Percentiles rank a stretch among this genome's conserved stretches.
These are phyloP conservation scores for Epinephelus fuscoguttatus DNA, from an alignment of 2,113 vertebrate species.

Conservation along the genomic window DNA sequence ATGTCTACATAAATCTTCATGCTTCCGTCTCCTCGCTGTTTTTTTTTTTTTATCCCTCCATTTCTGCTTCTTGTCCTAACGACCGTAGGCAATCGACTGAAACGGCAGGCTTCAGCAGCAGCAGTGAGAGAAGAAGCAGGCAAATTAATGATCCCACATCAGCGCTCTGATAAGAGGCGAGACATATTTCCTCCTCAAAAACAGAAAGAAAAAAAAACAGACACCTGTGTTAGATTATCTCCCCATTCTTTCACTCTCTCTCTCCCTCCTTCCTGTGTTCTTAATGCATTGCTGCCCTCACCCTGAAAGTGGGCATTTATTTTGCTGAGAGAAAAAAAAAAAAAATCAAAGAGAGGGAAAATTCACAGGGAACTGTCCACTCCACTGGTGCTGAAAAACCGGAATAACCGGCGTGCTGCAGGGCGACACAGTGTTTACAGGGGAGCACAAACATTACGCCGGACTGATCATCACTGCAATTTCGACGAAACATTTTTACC, in stretches of 20 bases:
- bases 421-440: conserved; percentile 34
- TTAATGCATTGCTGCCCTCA: conserved; percentile 55
- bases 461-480: conserved; percentile 43
- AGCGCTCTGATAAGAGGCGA: conserved; percentile 47
- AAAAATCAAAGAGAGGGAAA: conserved; percentile 17
- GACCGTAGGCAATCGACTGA: conserved; percentile 64
- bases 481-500: conserved; percentile 39
- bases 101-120: conserved; percentile 59
- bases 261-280: conserved; percentile 14
- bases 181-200: conserved; percentile 33
- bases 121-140: conserved; percentile 42
- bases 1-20: conserved; percentile 47
- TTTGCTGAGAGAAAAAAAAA: conserved; percentile 33
- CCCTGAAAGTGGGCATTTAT: conserved; percentile 51
- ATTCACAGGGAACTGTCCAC: conserved; percentile 48
- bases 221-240: conserved; percentile 54
- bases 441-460: conserved; percentile 29
- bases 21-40: background rate
- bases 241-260: conserved; percentile 9
- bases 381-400: conserved; percentile 59
- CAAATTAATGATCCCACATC: conserved; percentile 69
- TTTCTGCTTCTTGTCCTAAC: conserved; percentile 52
- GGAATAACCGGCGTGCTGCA: conserved; percentile 41
- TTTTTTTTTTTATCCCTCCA: conserved; percentile 20
- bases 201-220: conserved; percentile 20